Base-by-base conservation (phyloP, 2,888 invertebrate species). In the Pollenia griseotomentosa region DNA sequence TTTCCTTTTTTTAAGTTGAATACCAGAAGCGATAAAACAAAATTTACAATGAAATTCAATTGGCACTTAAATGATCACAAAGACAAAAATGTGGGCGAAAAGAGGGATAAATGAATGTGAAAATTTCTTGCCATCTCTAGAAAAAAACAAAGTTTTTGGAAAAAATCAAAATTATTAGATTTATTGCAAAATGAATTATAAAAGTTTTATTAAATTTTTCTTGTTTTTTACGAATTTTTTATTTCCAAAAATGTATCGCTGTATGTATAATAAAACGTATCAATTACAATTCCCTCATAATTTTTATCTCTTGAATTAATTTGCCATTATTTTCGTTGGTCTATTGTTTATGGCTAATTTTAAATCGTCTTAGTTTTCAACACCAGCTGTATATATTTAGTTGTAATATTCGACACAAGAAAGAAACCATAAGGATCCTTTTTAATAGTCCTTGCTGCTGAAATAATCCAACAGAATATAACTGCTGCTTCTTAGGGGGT, bases 341-440 rank as follows among this genome's bases (percentile, higher is more conserved):
- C 42, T 51, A 70, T 79, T 77, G 40, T 77, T 59, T 63, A 46
- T 78, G 44, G 12, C 48, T 71, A 46, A 65, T 65, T 44, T 57
- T 23, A 44, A 83, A 66, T 44, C 51, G 42, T 83, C 44, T 59
- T 23, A 33, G 65, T 59, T 66, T 84, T 73, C 70, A 79, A 59
- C 48, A 68, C 33, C 83, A 83, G 78, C 83, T 83, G 83, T 33
- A 59, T 63, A 42, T 2, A n/a, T 59, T 40, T 16, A 71, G 51
- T 44, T 70, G 23, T 46, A 61, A 16, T 53, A 61, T 42, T 46
- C 33, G 1, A 55, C 4, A 48, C 6, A 19, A 12, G 44, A 51
- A 73, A 5, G 40, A 75, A 57, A 66, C 73, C 66, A 66, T 53
- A 66, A 53, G 46, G 51, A 74, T 74, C 16, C 51, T 73, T 59